A percentile compares a stretch with the other conserved stretches of the same genome.
phyloP scores from a whole-genome alignment of 2,797 vertebrate species.

The Ispidina lecontei region DNA sequence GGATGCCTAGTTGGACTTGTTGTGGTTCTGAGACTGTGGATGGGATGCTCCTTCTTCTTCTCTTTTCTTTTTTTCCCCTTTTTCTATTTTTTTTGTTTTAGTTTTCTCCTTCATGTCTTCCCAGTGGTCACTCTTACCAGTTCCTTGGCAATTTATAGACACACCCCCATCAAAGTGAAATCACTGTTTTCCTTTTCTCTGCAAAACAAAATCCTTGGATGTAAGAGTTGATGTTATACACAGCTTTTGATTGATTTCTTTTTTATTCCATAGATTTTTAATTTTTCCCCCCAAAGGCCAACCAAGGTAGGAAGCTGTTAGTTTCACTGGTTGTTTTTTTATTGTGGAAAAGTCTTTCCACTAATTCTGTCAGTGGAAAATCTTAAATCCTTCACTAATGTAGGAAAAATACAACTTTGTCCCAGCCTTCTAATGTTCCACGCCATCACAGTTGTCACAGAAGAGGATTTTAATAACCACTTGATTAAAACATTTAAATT shows the following conservation, averaged over 20 bases:
- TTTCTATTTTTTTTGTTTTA: background rate
- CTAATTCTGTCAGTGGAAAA: slow-evolving; percentile 27
- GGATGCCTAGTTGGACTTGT: background rate
- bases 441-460: background rate
- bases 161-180: background rate
- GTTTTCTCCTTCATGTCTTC: background rate
- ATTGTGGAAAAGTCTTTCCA: slow-evolving; percentile 50
- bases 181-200: background rate
- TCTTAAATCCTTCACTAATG: slow-evolving; percentile 35
- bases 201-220: background rate
- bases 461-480: slow-evolving; percentile 16
- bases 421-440: slow-evolving; percentile 16
- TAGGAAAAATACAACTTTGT: slow-evolving; percentile 16
- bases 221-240: background rate
- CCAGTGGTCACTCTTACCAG: background rate
- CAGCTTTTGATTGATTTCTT: background rate
- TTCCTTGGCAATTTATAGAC: background rate
- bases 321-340: background rate
- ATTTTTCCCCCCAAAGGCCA: slow-evolving; percentile 19
- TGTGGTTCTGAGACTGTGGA: background rate
- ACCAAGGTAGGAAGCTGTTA: slow-evolving; percentile 50
- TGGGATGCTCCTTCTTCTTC: background rate
- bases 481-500: background rate
- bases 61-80: background rate
- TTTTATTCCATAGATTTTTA: slow-evolving; percentile 32